Base-by-base conservation (phyloP, 1,140 invertebrate genomes). In the Drosophila aff. region DNA sequence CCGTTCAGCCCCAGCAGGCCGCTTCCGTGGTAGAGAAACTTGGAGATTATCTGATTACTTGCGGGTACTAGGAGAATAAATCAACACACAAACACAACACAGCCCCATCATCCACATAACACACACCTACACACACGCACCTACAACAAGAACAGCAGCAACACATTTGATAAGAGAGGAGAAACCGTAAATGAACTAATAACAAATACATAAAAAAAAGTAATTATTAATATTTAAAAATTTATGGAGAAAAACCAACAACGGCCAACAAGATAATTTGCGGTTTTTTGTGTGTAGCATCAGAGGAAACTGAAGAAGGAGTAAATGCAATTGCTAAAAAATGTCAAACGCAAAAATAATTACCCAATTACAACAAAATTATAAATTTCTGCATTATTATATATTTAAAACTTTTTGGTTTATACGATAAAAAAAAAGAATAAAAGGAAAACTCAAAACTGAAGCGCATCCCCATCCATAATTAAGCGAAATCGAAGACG, bases 21-120 rank as follows among this genome's bases (percentile, higher is more conserved):
- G 97, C 97, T 93, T 97, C 97, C 82, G 97, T 98, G 94, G 97
- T 98, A 93, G 97, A 98, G 96, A 98, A 98, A 95, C 95, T 98
- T 95, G 97, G 97, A 95, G 97, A 98, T 94, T 98, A 98, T 96
- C 96, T 98, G 95, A 95, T 98, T 95, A 96, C 95, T 94, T 97
- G 97, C 95, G 97, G 97, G 95, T 98, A 97, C 96, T 98, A 98
- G 95, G 95, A 82, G 90, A 86, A 91, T 91, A 91, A 72, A 79
- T 66, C 31, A 77, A 75, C 58, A 78, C 69, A 87, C 64, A 64
- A 79, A 75, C 61, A 82, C 36, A 73, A 58, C 33, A 52, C 41
- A 49, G 62, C 83, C 69, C 66, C 80, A 76, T 78, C 83, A 82
- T 73, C 83, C 68, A 80, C 60, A 83, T 57, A 57, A 57, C 21